Base-by-base conservation (phyloP, 2,113 vertebrate genomes). In the Bos indicus region DNA sequence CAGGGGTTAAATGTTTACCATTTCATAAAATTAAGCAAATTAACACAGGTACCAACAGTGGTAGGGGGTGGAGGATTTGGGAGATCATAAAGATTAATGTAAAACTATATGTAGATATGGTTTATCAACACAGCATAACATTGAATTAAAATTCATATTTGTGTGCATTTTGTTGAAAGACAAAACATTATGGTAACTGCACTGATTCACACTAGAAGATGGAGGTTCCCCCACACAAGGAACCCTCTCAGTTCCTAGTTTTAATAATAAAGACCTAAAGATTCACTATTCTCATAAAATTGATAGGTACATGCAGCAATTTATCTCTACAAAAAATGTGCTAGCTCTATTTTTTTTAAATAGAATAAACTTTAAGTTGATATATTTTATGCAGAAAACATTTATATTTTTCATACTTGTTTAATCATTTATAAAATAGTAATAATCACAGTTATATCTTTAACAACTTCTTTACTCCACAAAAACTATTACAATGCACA, bases 11-110 rank as follows among this genome's bases (percentile, higher is more conserved):
- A 93, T 89, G 48, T 94, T 95, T 88, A 95, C 25, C 46, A 88
- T 36, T 97, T 96, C 54, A 90, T 88, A 94, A 93, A 93, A 95
- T 90, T 57, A 96, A 93, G 13, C 95, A 52, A 92, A 90, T 96
- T 94, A 95, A 84, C 23, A 81, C 15, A 81, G 95, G 51, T 26
- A 59, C 7, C 80, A 82, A 86, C n/a, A 64, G 64, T 80, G 16
- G 30, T n/a, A 62, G 48, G 43, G 8, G 52, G 21, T 54, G 9
- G n/a, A 1, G 17, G 36, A 23, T 17, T 12, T 77, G n/a, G 6
- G 10, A 33, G 30, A 33, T 14, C 13, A 60, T 28, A 40, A 80
- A 28, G 60, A 95, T 46, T 57, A 87, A 54, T 14, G 19, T 74
- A 84, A 94, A 90, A 85, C 52, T 82, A 15, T 71, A 71, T 82